A percentile compares a stretch with the other conserved stretches of the same genome.
Conservation (phyloP, 1,140 invertebrate species). For the Drosophila tsacasi region DNA sequence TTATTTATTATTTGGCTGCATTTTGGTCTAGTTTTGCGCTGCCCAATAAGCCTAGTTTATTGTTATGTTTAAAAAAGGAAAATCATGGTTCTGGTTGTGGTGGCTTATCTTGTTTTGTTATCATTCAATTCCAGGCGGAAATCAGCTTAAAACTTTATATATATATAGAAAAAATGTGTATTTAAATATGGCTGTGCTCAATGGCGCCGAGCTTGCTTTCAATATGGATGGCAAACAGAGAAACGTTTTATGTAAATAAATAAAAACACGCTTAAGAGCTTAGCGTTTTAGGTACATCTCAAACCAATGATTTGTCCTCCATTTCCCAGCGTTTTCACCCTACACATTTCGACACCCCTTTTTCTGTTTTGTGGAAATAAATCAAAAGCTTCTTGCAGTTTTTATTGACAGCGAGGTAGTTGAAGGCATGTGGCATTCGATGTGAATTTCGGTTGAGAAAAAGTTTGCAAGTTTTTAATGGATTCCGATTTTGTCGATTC, state of each 20-base stretch:
- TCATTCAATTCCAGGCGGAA: slow-evolving; percentile 69
- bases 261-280: slow-evolving; percentile 77
- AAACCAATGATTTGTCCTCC: slow-evolving; percentile 21
- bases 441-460: background rate
- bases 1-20: slow-evolving; percentile 37
- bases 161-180: slow-evolving; percentile 18
- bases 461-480: slow-evolving; percentile 8
- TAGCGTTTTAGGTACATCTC: slow-evolving; percentile 42
- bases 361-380: slow-evolving; percentile 12
- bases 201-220: slow-evolving; percentile 48
- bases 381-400: slow-evolving; percentile 11
- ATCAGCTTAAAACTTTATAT: slow-evolving; percentile 76
- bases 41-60: slow-evolving; percentile 28
- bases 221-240: slow-evolving; percentile 56
- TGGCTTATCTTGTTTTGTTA: slow-evolving; percentile 70
- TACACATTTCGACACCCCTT: background rate
- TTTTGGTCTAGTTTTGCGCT: slow-evolving; percentile 33
- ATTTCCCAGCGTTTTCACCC: background rate
- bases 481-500: background rate
- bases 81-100: slow-evolving; percentile 19
- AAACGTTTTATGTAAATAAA: slow-evolving; percentile 60
- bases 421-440: slow-evolving; percentile 12
- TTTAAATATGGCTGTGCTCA: slow-evolving; percentile 39
- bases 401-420: background rate
- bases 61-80: slow-evolving; percentile 22